Conservation (phyloP, 2,113 vertebrate genomes). For the Platichthys stellatus region DNA sequence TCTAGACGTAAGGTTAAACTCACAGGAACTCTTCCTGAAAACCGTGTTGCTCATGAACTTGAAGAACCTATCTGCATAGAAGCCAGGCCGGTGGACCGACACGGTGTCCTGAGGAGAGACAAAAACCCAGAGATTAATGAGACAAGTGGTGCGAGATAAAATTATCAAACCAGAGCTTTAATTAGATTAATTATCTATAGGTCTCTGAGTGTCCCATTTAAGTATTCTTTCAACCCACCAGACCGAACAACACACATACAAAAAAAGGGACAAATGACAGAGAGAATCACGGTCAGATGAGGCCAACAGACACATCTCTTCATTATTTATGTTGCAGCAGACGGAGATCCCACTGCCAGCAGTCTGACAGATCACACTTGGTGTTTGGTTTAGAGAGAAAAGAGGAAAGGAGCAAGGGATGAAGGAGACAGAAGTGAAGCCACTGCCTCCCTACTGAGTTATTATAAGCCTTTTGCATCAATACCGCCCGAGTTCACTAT, state of each 20-base stretch:
- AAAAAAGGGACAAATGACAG: conserved; percentile 19
- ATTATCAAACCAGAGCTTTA: conserved; percentile 20
- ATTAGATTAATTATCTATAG: conserved; percentile 33
- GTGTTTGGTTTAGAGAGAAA: conserved; percentile 59
- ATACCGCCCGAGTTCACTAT: conserved; percentile 2
- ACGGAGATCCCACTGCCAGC: conserved; percentile 46
- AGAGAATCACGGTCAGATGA: neutral
- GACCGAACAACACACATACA: conserved; percentile 15
- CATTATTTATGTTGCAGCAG: conserved; percentile 71
- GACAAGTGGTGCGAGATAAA: conserved; percentile 46
- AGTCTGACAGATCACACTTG: conserved; percentile 71
- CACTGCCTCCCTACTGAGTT: neutral
- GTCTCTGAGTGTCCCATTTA: conserved; percentile 31
- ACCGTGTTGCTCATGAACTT: conserved; percentile 97
- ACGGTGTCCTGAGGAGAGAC: conserved; percentile 89
- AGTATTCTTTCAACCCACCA: conserved; percentile 27
- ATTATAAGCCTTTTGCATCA: conserved; percentile 32
- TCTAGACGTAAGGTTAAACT: conserved; percentile 72
- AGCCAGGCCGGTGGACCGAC: conserved; percentile 96
- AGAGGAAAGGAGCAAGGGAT: conserved; percentile 10
- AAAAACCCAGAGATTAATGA: conserved; percentile 56
- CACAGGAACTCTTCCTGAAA: conserved; percentile 96
- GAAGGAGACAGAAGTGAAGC: neutral
- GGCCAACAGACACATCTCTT: conserved; percentile 39
- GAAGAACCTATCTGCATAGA: conserved; percentile 97